Conservation (phyloP, 1,140 invertebrate genomes). For the Reticulitermes speratus region DNA sequence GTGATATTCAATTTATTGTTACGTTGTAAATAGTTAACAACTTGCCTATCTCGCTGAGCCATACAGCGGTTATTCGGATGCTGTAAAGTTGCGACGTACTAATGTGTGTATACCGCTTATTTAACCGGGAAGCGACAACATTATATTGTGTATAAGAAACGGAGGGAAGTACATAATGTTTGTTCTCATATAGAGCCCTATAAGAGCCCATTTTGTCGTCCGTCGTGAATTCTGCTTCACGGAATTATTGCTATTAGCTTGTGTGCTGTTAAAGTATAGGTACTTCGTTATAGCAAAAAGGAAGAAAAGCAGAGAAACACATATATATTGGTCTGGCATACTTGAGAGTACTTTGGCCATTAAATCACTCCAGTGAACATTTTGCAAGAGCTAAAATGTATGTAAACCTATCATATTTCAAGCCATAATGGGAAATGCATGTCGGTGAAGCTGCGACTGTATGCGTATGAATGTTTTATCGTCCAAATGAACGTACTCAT, state of each 20-base stretch:
- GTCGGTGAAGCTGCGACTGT: background rate
- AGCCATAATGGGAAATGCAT: constrained; percentile 3
- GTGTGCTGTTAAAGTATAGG: background rate
- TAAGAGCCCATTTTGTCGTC: background rate
- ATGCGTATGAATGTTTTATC: background rate
- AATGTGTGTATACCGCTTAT: background rate
- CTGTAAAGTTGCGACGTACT: background rate
- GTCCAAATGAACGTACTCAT: background rate
- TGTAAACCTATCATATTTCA: constrained; percentile 19
- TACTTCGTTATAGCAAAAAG: background rate
- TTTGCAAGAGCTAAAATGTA: background rate
- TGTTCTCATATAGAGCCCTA: background rate
- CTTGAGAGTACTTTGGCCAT: background rate
- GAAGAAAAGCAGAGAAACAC: background rate
- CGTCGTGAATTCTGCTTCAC: background rate
- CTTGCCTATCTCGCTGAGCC: background rate
- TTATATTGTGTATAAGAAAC: background rate
- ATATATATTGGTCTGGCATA: background rate
- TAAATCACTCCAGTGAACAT: constrained; percentile 12
- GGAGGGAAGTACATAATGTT: background rate
- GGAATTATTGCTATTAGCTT: constrained; percentile 12
- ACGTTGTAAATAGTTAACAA: background rate
- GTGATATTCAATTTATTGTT: background rate
- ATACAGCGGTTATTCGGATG: background rate
- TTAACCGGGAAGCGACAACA: background rate